phyloP scores from a whole-genome alignment of 2,888 invertebrate genomes.

The Antheraea assamensis region DNA sequence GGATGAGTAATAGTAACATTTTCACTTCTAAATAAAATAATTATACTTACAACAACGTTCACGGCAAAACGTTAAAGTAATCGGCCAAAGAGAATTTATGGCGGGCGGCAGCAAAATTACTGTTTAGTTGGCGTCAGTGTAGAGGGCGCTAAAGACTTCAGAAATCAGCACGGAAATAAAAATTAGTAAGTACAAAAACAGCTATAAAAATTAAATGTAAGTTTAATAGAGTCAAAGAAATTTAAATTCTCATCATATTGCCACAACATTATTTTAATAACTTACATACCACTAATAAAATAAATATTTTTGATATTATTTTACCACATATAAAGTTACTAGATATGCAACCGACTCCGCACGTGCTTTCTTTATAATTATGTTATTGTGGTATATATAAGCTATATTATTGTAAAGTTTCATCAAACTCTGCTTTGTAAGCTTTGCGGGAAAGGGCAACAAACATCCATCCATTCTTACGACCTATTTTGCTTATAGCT shows the following conservation, averaged over 20 bases:
- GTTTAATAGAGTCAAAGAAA: not conserved
- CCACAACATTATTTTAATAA: not conserved
- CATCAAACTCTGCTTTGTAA: no score
- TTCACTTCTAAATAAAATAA: slow-evolving; percentile 34
- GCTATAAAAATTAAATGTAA: not conserved
- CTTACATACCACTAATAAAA: not conserved
- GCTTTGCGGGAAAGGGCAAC: no score
- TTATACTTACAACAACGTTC: slow-evolving; percentile 74
- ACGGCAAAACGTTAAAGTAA: slow-evolving; percentile 65
- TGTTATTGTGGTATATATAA: no score
- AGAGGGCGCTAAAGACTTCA: slow-evolving; percentile 64
- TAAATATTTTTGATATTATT: not conserved
- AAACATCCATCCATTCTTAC: no score
- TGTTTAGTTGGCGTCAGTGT: slow-evolving; percentile 70
- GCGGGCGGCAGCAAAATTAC: slow-evolving; percentile 63
- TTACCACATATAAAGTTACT: not conserved
- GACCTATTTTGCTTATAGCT: no score
- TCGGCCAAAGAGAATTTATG: slow-evolving; percentile 68
- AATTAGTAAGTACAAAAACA: not conserved
- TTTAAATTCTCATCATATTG: no score
- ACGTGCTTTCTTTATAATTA: no score
- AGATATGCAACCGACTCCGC: not conserved
- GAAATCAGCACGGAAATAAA: not conserved
- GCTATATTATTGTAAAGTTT: no score
- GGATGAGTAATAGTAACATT: not conserved